Conservation (phyloP, 2,113 vertebrate species). For the Boleophthalmus pectinirostris region DNA sequence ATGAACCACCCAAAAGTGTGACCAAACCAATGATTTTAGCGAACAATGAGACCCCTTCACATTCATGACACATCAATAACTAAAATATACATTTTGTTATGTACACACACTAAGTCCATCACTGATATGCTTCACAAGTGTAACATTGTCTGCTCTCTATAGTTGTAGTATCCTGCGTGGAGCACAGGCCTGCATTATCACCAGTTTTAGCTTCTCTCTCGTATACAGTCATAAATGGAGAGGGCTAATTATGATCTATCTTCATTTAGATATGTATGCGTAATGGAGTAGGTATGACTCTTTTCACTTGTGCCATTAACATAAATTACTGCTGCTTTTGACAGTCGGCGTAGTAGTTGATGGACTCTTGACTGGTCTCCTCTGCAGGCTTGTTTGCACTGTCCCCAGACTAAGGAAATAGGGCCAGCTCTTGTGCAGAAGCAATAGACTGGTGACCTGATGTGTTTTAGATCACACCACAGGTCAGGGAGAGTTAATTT, state of each 20-base stretch:
- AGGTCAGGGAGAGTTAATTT: slow-evolving; percentile 20
- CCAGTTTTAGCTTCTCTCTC: slow-evolving; percentile 1
- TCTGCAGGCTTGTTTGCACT: slow-evolving; percentile 8
- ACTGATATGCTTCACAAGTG: too few relatives aligned
- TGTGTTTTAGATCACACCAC: slow-evolving; percentile 1
- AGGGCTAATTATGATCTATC: slow-evolving; percentile 51
- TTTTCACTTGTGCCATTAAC: slow-evolving; percentile 62
- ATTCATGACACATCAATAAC: neutral
- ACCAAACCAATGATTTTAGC: too few relatives aligned
- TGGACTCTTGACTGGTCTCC: slow-evolving; percentile 16
- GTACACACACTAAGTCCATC: too few relatives aligned
- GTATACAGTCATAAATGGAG: slow-evolving; percentile 58
- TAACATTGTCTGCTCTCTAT: neutral
- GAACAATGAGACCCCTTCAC: neutral
- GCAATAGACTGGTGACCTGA: slow-evolving; percentile 1
- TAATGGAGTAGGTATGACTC: slow-evolving; percentile 70
- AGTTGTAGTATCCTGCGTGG: slow-evolving; percentile 2
- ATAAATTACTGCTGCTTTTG: slow-evolving; percentile 10
- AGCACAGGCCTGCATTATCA: slow-evolving; percentile 25
- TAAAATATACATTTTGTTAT: neutral
- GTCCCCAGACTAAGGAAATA: slow-evolving; percentile 21
- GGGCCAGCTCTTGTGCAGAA: slow-evolving; percentile 11
- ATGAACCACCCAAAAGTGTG: too few relatives aligned
- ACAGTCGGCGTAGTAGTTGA: neutral
- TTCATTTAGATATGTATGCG: slow-evolving; percentile 70